Percentiles rank a stretch among this genome's conserved stretches.
These are phyloP conservation scores for Poecile atricapillus DNA, from an alignment of 2,113 vertebrate genomes.

Conservation along the genomic window DNA sequence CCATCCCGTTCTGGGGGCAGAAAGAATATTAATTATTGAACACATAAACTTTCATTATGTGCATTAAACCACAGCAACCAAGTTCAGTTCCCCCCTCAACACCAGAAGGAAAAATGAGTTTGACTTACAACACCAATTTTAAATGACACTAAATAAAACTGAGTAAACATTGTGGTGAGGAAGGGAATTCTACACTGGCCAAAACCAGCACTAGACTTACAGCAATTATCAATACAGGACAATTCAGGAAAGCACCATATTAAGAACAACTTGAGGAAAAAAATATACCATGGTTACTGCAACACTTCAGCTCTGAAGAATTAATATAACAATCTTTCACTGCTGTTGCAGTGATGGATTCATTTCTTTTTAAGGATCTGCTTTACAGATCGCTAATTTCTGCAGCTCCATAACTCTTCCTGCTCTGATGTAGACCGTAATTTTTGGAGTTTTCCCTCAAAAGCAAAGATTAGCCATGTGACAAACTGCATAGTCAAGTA, in stretches of 20 bases:
- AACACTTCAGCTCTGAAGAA: neutral
- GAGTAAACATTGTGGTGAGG: neutral
- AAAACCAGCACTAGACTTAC: neutral
- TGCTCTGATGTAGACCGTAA: neutral
- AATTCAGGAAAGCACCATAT: neutral
- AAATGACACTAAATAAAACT: neutral
- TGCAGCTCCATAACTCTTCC: neutral
- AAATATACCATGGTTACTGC: neutral
- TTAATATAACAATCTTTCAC: neutral
- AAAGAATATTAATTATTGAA: neutral
- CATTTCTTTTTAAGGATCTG: neutral
- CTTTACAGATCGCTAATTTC: neutral
- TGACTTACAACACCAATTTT: neutral
- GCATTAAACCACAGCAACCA: neutral
- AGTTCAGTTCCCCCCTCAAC: neutral
- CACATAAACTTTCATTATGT: neutral
- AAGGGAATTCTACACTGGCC: neutral
- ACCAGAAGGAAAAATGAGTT: neutral
- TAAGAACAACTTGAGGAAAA: neutral
- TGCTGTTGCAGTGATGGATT: neutral
- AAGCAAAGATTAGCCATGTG: neutral
- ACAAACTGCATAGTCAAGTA: neutral
- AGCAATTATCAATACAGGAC: neutral
- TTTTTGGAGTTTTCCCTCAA: neutral
- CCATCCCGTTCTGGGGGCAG: slow-evolving; percentile 88